phyloP scores from a whole-genome alignment of 2,797 vertebrate species.

The Pelobates cultripes region DNA sequence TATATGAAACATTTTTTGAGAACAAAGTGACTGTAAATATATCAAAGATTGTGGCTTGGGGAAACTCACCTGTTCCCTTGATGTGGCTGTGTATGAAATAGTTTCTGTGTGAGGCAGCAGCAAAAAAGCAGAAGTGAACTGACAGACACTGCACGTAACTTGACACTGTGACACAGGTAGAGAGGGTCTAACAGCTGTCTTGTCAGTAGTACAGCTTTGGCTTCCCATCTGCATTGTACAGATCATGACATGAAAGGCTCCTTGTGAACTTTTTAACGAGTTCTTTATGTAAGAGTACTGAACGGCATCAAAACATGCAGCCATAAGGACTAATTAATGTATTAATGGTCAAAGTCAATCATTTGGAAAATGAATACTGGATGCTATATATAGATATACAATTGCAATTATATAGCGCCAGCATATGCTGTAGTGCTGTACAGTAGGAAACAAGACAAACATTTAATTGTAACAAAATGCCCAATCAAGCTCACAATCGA shows the following conservation, averaged over 20 bases:
- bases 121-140: conserved; percentile 4
- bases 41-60: conserved; percentile 57
- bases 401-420: too few species aligned
- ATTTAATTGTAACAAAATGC: too few species aligned
- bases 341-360: conserved; percentile 37
- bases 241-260: conserved; percentile 30
- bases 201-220: rapidly evolving
- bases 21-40: conserved; percentile 37
- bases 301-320: conserved; percentile 29
- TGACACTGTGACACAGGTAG: conserved; percentile 29
- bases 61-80: conserved; percentile 58
- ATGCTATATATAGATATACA: neutral
- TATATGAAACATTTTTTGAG: conserved; percentile 47
- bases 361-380: neutral
- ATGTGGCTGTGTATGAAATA: conserved; percentile 17
- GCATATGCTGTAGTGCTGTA: too few species aligned
- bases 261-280: conserved; percentile 39
- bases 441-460: too few species aligned
- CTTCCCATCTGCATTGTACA: conserved; percentile 34
- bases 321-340: conserved; percentile 28
- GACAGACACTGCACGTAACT: conserved; percentile 39
- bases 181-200: conserved; percentile 54
- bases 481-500: too few species aligned
- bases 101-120: conserved; percentile 33
- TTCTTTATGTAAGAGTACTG: conserved; percentile 23